Percentiles rank a stretch among this genome's conserved stretches.
These are phyloP conservation scores for Sesia bembeciformis DNA, from an alignment of 2,888 invertebrate genomes.

Conservation along the genomic window DNA sequence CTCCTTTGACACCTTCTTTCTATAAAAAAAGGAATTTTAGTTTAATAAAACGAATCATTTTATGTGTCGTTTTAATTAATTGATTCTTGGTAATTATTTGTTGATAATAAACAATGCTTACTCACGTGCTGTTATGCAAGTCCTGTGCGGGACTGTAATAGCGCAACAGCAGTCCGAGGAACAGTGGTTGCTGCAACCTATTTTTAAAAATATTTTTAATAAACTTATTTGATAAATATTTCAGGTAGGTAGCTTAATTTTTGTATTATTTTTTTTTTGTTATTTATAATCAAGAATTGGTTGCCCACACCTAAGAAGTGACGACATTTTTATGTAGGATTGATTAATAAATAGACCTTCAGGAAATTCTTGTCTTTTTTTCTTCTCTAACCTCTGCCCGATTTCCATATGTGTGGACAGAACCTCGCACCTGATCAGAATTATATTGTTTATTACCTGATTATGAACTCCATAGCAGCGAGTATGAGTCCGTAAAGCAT, in stretches of 20 bases:
- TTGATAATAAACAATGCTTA: neutral
- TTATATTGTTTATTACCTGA: conserved; percentile 55
- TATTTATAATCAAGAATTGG: too few relatives aligned
- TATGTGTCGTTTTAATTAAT: too few relatives aligned
- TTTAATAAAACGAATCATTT: too few relatives aligned
- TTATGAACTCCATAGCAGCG: conserved; percentile 75
- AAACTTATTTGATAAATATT: conserved; percentile 1
- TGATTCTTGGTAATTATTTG: neutral
- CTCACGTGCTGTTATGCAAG: conserved; percentile 37
- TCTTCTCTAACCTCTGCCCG: too few relatives aligned
- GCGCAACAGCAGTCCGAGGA: conserved; percentile 75
- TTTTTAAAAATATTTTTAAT: conserved; percentile 6
- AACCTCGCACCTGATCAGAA: too few relatives aligned
- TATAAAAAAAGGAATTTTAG: too few relatives aligned
- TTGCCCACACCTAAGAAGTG: too few relatives aligned
- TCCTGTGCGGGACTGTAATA: conserved; percentile 66
- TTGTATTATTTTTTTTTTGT: neutral
- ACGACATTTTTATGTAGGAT: too few relatives aligned
- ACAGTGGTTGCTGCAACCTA: conserved; percentile 79
- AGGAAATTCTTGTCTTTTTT: too few relatives aligned
- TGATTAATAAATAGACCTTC: too few relatives aligned
- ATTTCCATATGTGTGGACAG: too few relatives aligned
- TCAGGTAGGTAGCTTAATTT: neutral
- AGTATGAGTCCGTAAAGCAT: conserved; percentile 77
- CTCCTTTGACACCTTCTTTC: too few relatives aligned